Evolutionary conservation across 2,888 invertebrate genomes (phyloP), one percentile per base, ranked within the genome.

Genomic region (Eurois occulta): DNA sequence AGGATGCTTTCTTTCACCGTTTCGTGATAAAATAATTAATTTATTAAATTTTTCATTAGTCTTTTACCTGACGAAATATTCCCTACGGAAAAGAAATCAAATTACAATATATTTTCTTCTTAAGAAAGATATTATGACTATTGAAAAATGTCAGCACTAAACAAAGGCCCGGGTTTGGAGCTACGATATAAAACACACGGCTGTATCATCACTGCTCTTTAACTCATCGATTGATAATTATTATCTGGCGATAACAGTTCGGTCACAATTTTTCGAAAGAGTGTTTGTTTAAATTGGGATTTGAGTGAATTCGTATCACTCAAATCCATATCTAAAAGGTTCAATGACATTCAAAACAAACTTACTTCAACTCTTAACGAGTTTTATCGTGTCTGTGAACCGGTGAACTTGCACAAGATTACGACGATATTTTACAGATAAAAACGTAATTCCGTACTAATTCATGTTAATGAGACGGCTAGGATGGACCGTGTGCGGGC

Each of bases 381-480:
- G 76, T 70, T 77, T 86, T 68, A 86, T 58, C 78, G 43, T 48
- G 62, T 65, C 64, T 43, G 48, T 80, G 65, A 80, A 67, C 81
- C 81, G 81, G 38, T 70, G 70, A 83, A 72, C 83, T 77, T 77
- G 55, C 41, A 62, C 60, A 62, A 73, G 79, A 83, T 86, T 55
- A 73, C 62, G 43, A 28, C 35, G 60, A 67, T 74, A 83, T 83
- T 86, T 78, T 73, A 66, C 55, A 78, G 67, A 84, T 73, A 68
- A 84, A 86, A 84, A 87, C 79, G 46, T 41, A 79, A 84, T 75
- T 75, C 48, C 18, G n/a, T 35, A 72, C 55, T 84, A 73, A 87
- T 84, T 84, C 72, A 80, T 84, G 71, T 71, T 87, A 84, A 84
- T 79, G 75, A 87, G 86, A 77, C 79, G 41, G 68, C 48, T 64